phyloP scores from a whole-genome alignment of 2,888 invertebrate genomes.

The Drosophila diplacantha region DNA sequence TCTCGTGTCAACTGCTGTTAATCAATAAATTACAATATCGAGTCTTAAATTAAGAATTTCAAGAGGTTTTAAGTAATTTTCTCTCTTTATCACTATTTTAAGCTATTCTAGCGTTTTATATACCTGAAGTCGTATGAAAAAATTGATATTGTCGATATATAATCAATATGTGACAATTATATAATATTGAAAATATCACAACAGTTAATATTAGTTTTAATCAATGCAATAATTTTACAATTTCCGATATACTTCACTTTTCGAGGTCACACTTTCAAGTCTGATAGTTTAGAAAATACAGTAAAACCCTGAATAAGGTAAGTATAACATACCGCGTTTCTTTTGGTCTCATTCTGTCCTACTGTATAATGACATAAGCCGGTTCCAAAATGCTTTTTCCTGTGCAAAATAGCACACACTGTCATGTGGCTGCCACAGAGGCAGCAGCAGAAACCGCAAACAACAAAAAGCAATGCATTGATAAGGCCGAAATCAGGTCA shows the following conservation, averaged over 20 bases:
- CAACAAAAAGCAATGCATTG: conserved; percentile 58
- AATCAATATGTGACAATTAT: no score
- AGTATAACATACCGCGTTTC: background rate
- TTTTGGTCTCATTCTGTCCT: background rate
- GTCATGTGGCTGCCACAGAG: conserved; percentile 42
- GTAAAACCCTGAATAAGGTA: background rate
- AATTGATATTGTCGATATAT: no score
- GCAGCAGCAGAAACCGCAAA: conserved; percentile 37
- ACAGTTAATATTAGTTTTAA: no score
- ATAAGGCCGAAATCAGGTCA: conserved; percentile 67
- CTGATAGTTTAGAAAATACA: background rate
- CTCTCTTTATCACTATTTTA: no score
- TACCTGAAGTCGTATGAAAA: no score
- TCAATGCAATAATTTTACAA: no score
- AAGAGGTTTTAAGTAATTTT: no score
- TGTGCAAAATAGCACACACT: conserved; percentile 11
- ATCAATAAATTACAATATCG: no score
- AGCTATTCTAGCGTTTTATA: no score
- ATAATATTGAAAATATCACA: no score
- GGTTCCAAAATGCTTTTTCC: background rate
- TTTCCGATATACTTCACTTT: background rate
- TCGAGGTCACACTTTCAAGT: background rate
- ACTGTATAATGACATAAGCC: background rate
- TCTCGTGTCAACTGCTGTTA: no score
- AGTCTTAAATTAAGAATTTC: no score